Evolutionary conservation across 1,140 invertebrate species (phyloP), one percentile per base, ranked within the genome.

Genomic region (Plectus sambesii): DNA sequence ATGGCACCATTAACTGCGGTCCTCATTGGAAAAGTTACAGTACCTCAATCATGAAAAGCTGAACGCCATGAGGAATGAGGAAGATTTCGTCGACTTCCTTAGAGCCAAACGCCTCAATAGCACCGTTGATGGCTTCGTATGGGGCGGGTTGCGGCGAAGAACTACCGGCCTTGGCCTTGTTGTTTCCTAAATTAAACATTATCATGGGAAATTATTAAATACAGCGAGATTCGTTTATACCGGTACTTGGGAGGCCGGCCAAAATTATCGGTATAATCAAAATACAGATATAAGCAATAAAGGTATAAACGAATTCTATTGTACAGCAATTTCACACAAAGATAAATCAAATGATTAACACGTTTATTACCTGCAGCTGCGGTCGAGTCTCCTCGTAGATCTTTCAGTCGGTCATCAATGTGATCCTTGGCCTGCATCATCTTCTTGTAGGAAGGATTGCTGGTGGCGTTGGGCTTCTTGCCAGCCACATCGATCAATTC

Each of bases 11-110:
- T n/a, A n/a, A n/a, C n/a, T n/a, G n/a, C n/a, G n/a, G n/a, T n/a
- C n/a, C n/a, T n/a, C n/a, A n/a, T n/a, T n/a, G n/a, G n/a, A n/a
- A n/a, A n/a, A 47, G 39, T 25, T 15, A 0, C 38, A 35, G 19
- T 8, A 52, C 51, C 30, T 55, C 53, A 23, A 56, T 50, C 9
- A 46, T 49, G 47, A 56, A 55, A 1, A 56, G 47, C 37, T 56
- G 55, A 2, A 56, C 55, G 9, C 55, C 55, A 8, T 56, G 51
- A 3, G 55, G 55, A 15, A 56, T 45, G 29, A 56, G 56, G 38
- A 38, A 56, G 23, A 56, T 49, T 15, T 55, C 23, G 17, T 56
- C 55, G 2, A 53, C 55, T 17, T 56, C 55, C 30, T 51, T 33
- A 12, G 42, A 47, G 1, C 53, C 53, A 4, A 43, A 35, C 3